Evolutionary conservation across 1,140 invertebrate genomes (phyloP).

Genomic region (Zaprionus ghesquierei): DNA sequence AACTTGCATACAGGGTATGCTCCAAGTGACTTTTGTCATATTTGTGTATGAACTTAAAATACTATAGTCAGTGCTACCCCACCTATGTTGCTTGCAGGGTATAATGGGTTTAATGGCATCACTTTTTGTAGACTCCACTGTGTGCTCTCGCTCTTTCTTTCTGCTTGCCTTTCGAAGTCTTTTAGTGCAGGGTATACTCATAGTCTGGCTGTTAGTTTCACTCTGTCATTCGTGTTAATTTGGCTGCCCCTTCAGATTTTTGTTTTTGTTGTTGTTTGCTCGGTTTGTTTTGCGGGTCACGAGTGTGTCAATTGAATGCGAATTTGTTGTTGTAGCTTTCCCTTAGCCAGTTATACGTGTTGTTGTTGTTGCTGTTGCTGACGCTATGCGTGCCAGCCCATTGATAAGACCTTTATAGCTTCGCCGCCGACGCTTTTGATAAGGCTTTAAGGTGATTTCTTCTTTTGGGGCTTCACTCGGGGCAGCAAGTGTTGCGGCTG

Average conservation of each 20-base stretch:
- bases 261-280: constrained; percentile 45
- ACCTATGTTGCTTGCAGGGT: no score
- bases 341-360: not conserved
- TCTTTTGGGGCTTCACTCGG: constrained; percentile 13
- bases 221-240: constrained; percentile 40
- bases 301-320: constrained; percentile 41
- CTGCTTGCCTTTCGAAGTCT: no score
- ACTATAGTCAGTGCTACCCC: no score
- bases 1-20: no score
- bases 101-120: no score
- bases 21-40: no score
- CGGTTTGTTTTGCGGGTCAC: constrained; percentile 53
- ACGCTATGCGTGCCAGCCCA: constrained; percentile 23
- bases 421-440: constrained; percentile 23
- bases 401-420: constrained; percentile 66
- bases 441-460: constrained; percentile 4
- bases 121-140: no score
- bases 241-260: constrained; percentile 20
- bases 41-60: no score
- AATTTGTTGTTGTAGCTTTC: not conserved
- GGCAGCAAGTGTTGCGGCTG: not conserved
- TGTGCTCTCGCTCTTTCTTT: no score
- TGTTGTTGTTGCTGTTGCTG: constrained; percentile 5
- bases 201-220: not conserved
- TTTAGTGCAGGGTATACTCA: constrained; percentile 16